phyloP scores from a whole-genome alignment of 2,888 invertebrate species.

The Cepaea hortensis region DNA sequence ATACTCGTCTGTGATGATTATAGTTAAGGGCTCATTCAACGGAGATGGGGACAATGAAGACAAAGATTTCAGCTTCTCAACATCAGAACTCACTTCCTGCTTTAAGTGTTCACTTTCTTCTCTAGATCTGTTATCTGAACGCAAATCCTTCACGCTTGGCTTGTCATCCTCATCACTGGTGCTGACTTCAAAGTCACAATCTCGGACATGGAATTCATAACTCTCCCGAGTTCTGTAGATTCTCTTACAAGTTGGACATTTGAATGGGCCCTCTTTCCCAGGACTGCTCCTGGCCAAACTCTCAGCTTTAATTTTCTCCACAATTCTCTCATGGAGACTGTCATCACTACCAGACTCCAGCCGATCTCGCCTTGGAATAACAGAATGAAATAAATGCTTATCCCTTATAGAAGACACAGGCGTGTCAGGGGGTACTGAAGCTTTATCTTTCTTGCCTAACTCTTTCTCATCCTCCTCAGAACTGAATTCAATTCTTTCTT shows the following conservation, averaged over 20 bases:
- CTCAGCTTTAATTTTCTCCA: slow-evolving; percentile 56
- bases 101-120: slow-evolving; percentile 26
- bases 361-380: neutral
- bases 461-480: slow-evolving; percentile 34
- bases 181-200: slow-evolving; percentile 76
- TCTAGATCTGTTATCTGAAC: slow-evolving; percentile 13
- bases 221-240: slow-evolving; percentile 75
- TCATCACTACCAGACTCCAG: slow-evolving; percentile 26
- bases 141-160: slow-evolving; percentile 27
- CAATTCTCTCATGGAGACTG: slow-evolving; percentile 33
- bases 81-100: slow-evolving; percentile 44
- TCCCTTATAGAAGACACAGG: neutral
- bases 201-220: slow-evolving; percentile 72
- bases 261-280: slow-evolving; percentile 81
- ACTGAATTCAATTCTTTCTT: neutral
- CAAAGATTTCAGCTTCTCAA: slow-evolving; percentile 41
- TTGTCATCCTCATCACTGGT: slow-evolving; percentile 72
- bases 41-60: slow-evolving; percentile 25
- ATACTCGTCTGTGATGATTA: slow-evolving; percentile 44
- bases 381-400: neutral
- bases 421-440: neutral
- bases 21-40: slow-evolving; percentile 44
- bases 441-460: neutral
- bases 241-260: slow-evolving; percentile 90
- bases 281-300: slow-evolving; percentile 73